Base-by-base conservation (phyloP, 2,797 vertebrate species). In the Carapus acus region DNA sequence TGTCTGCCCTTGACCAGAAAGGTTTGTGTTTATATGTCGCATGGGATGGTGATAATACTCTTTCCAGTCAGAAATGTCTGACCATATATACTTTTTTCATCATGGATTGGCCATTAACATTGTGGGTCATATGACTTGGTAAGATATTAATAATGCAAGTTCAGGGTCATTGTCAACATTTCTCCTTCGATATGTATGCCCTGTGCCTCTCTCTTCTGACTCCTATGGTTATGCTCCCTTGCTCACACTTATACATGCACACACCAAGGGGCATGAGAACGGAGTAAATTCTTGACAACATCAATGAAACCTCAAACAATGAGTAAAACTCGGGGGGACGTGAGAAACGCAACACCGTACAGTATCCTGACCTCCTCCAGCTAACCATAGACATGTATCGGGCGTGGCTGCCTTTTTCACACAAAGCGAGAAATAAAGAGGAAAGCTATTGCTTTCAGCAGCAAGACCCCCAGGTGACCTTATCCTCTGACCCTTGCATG, bases 341-440 rank as follows among this genome's bases (percentile, higher is more conserved):
- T 62, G 73, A 72, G 86, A 83, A 88, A 88, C 5, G 77, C 63
- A 78, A 88, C 81, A 89, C 86, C 85, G 69, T 87, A 86, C 84
- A 82, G 78, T 83, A 83, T 79, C 73, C 73, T 65, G 74, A 71
- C 72, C 78, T 80, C 79, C 76, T 81, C 71, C 63, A 76, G 83
- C 79, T 80, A 36, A 80, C 58, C 78, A 84, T 49, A 83, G 84
- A 76, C 79, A 60, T 60, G 57, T 58, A 85, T 83, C 68, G 81
- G 86, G 87, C 72, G 87, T 87, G 84, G 85, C 72, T 11, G 56
- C 62, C 72, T 76, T 72, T n/a, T 48, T 49, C 24, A 58, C 73
- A 87, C 86, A 87, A 87, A 79, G 79, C 80, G 70, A 77, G 76
- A 79, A 81, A 82, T 84, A 83, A 83, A 81, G 83, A 79, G 62